phyloP scores from a whole-genome alignment of 2,888 invertebrate species.

The Oligia latruncula region DNA sequence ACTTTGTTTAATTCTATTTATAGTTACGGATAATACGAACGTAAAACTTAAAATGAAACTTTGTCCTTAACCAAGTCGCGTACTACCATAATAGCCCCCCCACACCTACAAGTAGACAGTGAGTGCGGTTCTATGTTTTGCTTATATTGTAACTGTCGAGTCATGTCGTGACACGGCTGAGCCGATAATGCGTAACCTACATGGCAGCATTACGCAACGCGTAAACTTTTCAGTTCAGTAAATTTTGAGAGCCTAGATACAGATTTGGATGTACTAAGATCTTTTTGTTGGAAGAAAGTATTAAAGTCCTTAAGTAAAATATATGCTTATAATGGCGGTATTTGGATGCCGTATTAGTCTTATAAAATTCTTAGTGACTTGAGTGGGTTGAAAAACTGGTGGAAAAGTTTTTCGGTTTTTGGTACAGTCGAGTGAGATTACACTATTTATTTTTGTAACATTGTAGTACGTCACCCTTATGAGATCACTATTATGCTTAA shows the following conservation, averaged over 20 bases:
- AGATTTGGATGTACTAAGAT: conserved; percentile 15
- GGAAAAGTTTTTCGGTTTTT: not conserved
- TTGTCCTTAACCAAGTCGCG: conserved; percentile 31
- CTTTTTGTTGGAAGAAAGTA: conserved; percentile 21
- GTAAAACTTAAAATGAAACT: not conserved
- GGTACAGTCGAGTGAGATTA: not conserved
- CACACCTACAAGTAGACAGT: conserved; percentile 71
- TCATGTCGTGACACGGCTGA: conserved; percentile 70
- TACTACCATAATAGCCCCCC: conserved; percentile 56
- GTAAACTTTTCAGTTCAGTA: conserved; percentile 64
- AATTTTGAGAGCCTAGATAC: conserved; percentile 43
- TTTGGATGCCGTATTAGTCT: not conserved
- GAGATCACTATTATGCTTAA: not conserved
- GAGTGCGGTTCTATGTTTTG: conserved; percentile 79
- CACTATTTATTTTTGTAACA: not conserved
- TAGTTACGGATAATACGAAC: not conserved
- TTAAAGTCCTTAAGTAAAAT: conserved; percentile 21
- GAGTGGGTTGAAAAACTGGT: not conserved
- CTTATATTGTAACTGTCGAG: conserved; percentile 74
- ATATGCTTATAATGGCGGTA: not conserved
- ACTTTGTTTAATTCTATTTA: not conserved
- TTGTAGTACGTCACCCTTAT: not conserved
- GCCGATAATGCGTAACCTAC: conserved; percentile 71
- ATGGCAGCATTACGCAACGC: conserved; percentile 64
- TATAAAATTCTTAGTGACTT: too few relatives aligned